These are phyloP conservation scores for Hozukius guyotensis DNA, from an alignment of 2,797 vertebrate species.

Conservation along the genomic window DNA sequence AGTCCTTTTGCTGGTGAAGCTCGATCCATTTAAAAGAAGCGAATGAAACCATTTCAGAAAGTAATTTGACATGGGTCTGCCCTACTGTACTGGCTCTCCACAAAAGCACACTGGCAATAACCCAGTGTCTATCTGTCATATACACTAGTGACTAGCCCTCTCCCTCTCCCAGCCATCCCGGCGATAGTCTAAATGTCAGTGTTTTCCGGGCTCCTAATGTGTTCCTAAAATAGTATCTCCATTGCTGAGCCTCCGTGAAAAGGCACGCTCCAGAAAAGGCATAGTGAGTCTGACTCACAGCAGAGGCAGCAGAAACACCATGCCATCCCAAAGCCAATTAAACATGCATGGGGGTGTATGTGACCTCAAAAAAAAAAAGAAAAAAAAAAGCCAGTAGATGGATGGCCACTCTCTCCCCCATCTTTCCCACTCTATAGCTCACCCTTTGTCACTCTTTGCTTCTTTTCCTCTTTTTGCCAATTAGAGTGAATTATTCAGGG, in stretches of 20 bases:
- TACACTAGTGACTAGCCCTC: conserved; percentile 48
- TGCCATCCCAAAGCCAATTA: conserved; percentile 76
- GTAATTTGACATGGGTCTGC: conserved; percentile 40
- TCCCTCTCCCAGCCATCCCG: conserved; percentile 46
- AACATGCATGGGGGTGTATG: conserved; percentile 74
- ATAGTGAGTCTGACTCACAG: conserved; percentile 71
- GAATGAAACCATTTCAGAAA: conserved; percentile 31
- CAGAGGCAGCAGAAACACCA: conserved; percentile 70
- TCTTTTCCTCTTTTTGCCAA: conserved; percentile 53
- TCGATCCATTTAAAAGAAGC: conserved; percentile 14
- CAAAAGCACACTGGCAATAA: conserved; percentile 33
- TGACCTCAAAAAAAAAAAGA: conserved; percentile 63
- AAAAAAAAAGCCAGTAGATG: conserved; percentile 15
- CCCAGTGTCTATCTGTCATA: conserved; percentile 50
- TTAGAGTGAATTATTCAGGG: conserved; percentile 73
- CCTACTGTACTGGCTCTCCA: conserved; percentile 41
- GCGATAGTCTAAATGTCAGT: conserved; percentile 77
- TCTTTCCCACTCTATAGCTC: conserved; percentile 40
- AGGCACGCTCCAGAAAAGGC: conserved; percentile 61
- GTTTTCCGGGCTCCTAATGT: conserved; percentile 75
- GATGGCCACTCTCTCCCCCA: conserved; percentile 37
- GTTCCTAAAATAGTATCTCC: conserved; percentile 76
- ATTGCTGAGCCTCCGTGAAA: conserved; percentile 66
- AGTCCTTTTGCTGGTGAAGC: conserved; percentile 20
- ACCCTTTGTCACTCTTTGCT: conserved; percentile 40